Percentiles rank a stretch among this genome's conserved stretches.
Conservation (phyloP, 1,140 invertebrate genomes). For the Drosophila gunungcola region DNA sequence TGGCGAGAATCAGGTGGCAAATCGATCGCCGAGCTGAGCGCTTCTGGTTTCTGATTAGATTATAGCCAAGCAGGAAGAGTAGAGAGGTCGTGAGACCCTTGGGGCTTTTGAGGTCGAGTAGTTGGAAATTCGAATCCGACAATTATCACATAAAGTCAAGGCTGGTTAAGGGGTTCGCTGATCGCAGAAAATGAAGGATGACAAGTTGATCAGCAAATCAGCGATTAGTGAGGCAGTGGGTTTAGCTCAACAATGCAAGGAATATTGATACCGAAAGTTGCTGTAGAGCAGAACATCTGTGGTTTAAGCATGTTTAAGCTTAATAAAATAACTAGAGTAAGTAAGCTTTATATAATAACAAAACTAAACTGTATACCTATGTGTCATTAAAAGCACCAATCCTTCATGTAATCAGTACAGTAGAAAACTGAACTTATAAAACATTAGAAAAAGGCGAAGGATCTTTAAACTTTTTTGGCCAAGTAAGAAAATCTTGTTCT, state of each 20-base stretch:
- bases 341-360: too few species aligned
- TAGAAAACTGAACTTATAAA: too few species aligned
- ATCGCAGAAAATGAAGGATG: conserved; percentile 14
- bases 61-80: conserved; percentile 34
- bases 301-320: neutral
- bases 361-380: too few species aligned
- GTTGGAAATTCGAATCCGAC: neutral
- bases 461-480: too few species aligned
- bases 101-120: conserved; percentile 23
- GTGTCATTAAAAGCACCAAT: too few species aligned
- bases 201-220: conserved; percentile 5
- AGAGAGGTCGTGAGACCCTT: conserved; percentile 16
- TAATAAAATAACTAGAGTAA: too few species aligned
- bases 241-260: neutral
- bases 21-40: conserved; percentile 10
- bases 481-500: too few species aligned
- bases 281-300: neutral
- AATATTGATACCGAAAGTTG: neutral
- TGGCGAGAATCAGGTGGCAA: conserved; percentile 42
- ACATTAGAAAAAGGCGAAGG: too few species aligned
- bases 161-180: conserved; percentile 16
- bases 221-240: conserved; percentile 10
- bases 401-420: too few species aligned
- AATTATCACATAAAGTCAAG: conserved; percentile 34
- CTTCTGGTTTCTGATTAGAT: conserved; percentile 54